phyloP scores from a whole-genome alignment of 1,140 invertebrate genomes.

The Carposina sasakii region DNA sequence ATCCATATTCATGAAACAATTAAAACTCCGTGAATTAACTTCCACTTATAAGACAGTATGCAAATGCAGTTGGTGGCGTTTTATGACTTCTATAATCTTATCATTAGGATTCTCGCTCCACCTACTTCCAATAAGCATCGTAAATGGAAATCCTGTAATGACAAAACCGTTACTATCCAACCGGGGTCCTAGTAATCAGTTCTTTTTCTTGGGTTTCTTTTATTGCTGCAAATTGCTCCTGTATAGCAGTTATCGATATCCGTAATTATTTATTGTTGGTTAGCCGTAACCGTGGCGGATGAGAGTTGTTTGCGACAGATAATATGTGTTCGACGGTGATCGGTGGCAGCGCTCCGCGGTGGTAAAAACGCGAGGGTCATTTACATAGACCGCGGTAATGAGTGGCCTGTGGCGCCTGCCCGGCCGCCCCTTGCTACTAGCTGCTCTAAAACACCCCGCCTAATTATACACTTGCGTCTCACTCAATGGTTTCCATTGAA shows the following conservation, averaged over 20 bases:
- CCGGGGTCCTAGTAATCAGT: too few species aligned
- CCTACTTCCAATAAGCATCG: too few species aligned
- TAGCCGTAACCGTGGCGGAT: slow-evolving; percentile 56
- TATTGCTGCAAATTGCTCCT: slow-evolving; percentile 29
- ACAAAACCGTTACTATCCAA: too few species aligned
- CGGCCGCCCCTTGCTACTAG: slow-evolving; percentile 24
- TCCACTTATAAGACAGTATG: slow-evolving; percentile 32
- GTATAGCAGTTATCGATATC: slow-evolving; percentile 50
- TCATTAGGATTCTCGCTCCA: too few species aligned
- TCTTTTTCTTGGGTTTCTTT: slow-evolving; percentile 24
- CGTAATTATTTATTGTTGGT: slow-evolving; percentile 65
- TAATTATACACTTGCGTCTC: slow-evolving; percentile 28
- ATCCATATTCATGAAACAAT: slow-evolving; percentile 41
- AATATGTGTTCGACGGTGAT: slow-evolving; percentile 57
- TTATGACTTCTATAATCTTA: slow-evolving; percentile 23
- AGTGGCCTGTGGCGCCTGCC: slow-evolving; percentile 24
- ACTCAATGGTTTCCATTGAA: slow-evolving; percentile 34
- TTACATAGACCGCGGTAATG: slow-evolving; percentile 66
- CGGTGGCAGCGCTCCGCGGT: slow-evolving; percentile 43
- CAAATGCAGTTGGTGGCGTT: slow-evolving; percentile 26
- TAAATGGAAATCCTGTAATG: too few species aligned
- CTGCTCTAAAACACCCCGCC: slow-evolving; percentile 27
- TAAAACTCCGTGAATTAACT: slow-evolving; percentile 29
- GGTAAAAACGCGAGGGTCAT: slow-evolving; percentile 60
- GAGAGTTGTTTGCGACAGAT: slow-evolving; percentile 59